Conservation (phyloP, 2,113 vertebrate genomes). For the Myotis lucifugus region DNA sequence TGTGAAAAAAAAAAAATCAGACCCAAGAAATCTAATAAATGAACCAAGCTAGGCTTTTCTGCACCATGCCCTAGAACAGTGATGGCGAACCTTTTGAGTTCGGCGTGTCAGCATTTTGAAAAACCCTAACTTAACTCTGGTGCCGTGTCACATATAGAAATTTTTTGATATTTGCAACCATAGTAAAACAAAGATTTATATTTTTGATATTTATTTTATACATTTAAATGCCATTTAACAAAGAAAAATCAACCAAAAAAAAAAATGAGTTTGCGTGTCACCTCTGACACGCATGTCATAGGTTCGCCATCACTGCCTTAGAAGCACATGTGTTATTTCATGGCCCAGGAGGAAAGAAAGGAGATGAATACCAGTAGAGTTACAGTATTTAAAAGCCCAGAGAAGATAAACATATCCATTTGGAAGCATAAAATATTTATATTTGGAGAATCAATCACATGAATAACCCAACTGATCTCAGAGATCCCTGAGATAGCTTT, state of each 20-base stretch:
- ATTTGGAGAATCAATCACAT: constrained; percentile 86
- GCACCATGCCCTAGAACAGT: constrained; percentile 89
- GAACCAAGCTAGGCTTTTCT: constrained; percentile 91
- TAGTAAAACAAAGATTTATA: too few relatives aligned
- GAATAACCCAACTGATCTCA: constrained; percentile 86
- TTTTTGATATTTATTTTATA: too few relatives aligned
- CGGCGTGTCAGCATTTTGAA: too few relatives aligned
- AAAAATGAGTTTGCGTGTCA: too few relatives aligned
- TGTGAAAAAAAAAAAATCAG: constrained; percentile 89
- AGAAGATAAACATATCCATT: constrained; percentile 92
- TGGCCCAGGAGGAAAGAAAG: constrained; percentile 90
- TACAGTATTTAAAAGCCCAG: constrained; percentile 89
- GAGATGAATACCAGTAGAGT: constrained; percentile 87
- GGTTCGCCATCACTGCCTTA: too few relatives aligned
- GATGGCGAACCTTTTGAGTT: too few relatives aligned
- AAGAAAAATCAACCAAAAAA: too few relatives aligned
- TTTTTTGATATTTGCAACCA: too few relatives aligned
- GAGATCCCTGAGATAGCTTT: constrained; percentile 88
- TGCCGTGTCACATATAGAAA: too few relatives aligned
- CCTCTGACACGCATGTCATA: too few relatives aligned
- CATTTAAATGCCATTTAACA: too few relatives aligned
- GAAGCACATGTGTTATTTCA: constrained; percentile 91
- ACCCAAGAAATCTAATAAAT: constrained; percentile 91
- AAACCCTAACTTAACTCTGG: too few relatives aligned
- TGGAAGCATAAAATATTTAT: constrained; percentile 86